A percentile compares a stretch with the other conserved stretches of the same genome.
Conservation (phyloP, 1,140 invertebrate genomes). For the Bombus cullumanus region DNA sequence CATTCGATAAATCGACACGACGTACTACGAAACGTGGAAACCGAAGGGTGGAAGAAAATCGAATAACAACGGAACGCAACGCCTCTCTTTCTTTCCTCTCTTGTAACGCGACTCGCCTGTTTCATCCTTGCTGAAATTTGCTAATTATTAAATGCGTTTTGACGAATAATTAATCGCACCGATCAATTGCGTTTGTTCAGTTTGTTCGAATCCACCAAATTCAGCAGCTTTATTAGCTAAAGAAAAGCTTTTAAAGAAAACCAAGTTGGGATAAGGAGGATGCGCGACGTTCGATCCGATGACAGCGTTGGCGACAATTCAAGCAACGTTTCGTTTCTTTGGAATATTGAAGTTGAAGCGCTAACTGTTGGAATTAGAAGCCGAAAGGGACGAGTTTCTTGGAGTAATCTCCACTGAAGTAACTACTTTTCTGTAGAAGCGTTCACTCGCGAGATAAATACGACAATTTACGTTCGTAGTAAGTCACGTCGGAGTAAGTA, state of each 20-base stretch:
- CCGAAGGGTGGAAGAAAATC: neutral
- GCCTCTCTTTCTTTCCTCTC: neutral
- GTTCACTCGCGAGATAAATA: constrained; percentile 7
- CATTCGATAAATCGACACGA: constrained; percentile 33
- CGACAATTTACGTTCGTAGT: neutral
- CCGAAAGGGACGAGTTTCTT: neutral
- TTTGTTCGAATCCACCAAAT: too few relatives aligned
- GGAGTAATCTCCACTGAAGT: neutral
- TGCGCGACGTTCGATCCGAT: neutral
- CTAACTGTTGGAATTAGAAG: neutral
- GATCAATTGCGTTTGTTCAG: neutral
- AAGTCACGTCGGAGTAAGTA: neutral
- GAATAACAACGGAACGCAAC: neutral
- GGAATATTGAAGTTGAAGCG: neutral
- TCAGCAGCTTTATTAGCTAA: too few relatives aligned
- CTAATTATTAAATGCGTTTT: neutral
- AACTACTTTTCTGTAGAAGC: neutral
- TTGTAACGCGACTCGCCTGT: neutral
- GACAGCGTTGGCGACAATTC: neutral
- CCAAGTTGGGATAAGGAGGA: neutral
- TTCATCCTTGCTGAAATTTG: neutral
- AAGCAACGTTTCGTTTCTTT: neutral
- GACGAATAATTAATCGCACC: neutral
- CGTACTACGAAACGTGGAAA: neutral
- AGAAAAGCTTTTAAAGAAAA: neutral